Conservation (phyloP, 2,113 vertebrate species). For the Gallinago undulata region DNA sequence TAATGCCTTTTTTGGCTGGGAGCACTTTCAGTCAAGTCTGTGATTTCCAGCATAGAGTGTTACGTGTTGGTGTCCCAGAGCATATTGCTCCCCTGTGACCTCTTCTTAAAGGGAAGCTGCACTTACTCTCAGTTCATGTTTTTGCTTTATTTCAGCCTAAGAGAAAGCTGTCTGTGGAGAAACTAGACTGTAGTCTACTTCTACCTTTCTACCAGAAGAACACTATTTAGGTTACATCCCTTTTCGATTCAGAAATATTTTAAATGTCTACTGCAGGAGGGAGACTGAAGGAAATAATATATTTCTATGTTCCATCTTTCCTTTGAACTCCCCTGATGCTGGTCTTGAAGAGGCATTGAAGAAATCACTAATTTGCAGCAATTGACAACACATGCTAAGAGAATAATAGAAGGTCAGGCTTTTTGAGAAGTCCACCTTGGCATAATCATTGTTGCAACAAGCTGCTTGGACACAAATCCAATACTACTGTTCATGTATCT, state of each 20-base stretch:
- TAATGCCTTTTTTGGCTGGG: background rate
- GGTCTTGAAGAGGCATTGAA: background rate
- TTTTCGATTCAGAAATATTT: background rate
- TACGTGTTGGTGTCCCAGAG: background rate
- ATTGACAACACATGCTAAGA: background rate
- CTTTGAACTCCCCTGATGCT: background rate
- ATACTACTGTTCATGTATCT: background rate
- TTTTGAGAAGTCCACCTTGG: constrained; percentile 12
- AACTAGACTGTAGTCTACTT: background rate
- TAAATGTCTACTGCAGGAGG: background rate
- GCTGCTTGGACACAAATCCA: background rate
- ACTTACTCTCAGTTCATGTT: background rate
- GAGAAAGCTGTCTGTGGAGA: background rate
- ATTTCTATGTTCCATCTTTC: background rate
- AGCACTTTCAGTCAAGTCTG: background rate
- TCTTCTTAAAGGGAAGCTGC: background rate
- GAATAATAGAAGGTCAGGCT: background rate
- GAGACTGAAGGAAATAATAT: background rate
- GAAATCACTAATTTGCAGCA: background rate
- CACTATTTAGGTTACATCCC: background rate
- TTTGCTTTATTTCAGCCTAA: background rate
- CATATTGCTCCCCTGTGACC: background rate
- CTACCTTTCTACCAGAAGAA: background rate
- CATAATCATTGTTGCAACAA: background rate
- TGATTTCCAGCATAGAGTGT: background rate